phyloP scores from a whole-genome alignment of 2,113 vertebrate genomes.

The Hippocampus barbouri region DNA sequence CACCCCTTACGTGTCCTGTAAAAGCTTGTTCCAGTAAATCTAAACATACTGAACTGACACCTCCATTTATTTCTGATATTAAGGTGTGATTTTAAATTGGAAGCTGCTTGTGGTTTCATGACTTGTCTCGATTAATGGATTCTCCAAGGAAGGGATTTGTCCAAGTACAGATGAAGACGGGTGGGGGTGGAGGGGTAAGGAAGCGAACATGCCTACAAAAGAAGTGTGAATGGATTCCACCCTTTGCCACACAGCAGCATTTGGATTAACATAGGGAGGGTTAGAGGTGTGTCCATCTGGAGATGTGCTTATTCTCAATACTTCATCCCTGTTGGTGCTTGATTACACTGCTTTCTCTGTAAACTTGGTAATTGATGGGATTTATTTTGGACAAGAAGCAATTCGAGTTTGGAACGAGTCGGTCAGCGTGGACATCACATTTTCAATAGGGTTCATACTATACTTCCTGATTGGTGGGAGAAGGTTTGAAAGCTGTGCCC shows the following conservation, averaged over 20 bases:
- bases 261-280: slow-evolving; percentile 41
- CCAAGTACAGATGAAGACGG: slow-evolving; percentile 52
- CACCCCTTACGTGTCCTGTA: slow-evolving; percentile 20
- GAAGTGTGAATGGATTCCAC: slow-evolving; percentile 52
- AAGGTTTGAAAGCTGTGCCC: slow-evolving; percentile 67
- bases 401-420: slow-evolving; percentile 38
- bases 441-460: slow-evolving; percentile 83
- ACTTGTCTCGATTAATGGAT: slow-evolving; percentile 52
- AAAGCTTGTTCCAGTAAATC: slow-evolving; percentile 21
- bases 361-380: slow-evolving; percentile 39
- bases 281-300: slow-evolving; percentile 70
- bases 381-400: slow-evolving; percentile 32
- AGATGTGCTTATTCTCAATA: slow-evolving; percentile 64
- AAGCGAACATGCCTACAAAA: slow-evolving; percentile 32
- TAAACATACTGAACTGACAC: slow-evolving; percentile 38
- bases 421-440: slow-evolving; percentile 64
- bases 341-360: slow-evolving; percentile 80
- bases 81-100: slow-evolving; percentile 41
- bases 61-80: slow-evolving; percentile 38
- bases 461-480: slow-evolving; percentile 67
- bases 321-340: slow-evolving; percentile 45
- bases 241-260: slow-evolving; percentile 27
- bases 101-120: slow-evolving; percentile 55
- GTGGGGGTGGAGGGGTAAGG: background rate
- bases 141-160: slow-evolving; percentile 45